Conservation (phyloP, 2,797 vertebrate genomes). For the Poecilia velifera region DNA sequence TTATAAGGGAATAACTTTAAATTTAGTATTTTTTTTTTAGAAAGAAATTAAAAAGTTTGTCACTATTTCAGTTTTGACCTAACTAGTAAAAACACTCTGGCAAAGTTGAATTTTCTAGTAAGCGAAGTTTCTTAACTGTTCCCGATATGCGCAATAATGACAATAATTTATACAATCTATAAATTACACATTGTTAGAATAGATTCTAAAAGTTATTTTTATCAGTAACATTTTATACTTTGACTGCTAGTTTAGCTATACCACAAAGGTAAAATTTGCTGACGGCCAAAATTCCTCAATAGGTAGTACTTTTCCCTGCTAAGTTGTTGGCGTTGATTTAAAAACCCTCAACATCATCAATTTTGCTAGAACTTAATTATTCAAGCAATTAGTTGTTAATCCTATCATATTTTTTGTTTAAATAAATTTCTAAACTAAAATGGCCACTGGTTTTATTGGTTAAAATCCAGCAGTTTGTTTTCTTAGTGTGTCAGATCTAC, state of each 20-base stretch:
- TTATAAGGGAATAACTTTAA: not conserved
- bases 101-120: not conserved
- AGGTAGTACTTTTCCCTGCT: not conserved
- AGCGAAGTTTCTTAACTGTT: not conserved
- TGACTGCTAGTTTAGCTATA: not conserved
- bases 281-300: not conserved
- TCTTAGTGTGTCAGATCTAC: constrained; percentile 18
- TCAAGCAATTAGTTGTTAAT: not conserved
- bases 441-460: not conserved
- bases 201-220: not conserved
- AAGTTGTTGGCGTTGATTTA: not conserved
- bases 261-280: not conserved
- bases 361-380: not conserved
- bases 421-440: not conserved
- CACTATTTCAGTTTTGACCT: not conserved
- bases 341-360: not conserved
- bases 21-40: not conserved
- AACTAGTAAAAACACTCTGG: not conserved
- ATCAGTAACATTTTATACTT: not conserved
- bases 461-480: not conserved
- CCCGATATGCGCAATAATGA: not conserved
- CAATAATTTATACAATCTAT: not conserved
- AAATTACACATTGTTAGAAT: not conserved
- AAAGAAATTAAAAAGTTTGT: not conserved
- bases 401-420: not conserved